Evolutionary conservation across 2,797 vertebrate species (phyloP).

Genomic region (Limosa lapponica): DNA sequence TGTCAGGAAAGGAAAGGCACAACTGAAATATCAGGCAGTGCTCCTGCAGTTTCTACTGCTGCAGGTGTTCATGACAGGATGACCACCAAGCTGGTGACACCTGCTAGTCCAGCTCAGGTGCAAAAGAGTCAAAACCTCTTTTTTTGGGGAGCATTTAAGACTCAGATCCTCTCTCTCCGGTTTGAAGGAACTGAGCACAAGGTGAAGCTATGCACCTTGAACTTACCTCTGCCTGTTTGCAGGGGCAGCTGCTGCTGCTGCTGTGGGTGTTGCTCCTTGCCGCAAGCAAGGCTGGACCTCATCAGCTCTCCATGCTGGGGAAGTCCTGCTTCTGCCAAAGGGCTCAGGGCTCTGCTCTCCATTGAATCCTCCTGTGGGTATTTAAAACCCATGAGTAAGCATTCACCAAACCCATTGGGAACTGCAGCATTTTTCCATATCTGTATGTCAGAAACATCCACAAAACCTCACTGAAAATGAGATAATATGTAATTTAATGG

Average conservation of each 20-base stretch:
- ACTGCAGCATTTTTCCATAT: slow-evolving; percentile 13
- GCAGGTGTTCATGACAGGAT: not conserved
- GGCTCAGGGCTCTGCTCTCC: not conserved
- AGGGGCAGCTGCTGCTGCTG: not conserved
- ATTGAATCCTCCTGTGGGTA: not conserved
- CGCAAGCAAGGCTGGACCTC: not conserved
- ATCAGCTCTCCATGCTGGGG: rapidly evolving
- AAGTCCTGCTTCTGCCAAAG: not conserved
- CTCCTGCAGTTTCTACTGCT: not conserved
- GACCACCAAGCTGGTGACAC: not conserved
- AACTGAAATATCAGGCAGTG: not conserved
- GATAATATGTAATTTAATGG: slow-evolving; percentile 66
- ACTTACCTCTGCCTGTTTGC: not conserved
- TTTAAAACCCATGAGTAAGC: not conserved
- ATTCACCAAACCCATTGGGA: not conserved
- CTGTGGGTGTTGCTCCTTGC: not conserved
- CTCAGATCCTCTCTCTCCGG: not conserved
- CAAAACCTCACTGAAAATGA: slow-evolving; percentile 71
- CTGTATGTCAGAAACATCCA: slow-evolving; percentile 41
- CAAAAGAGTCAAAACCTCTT: not conserved
- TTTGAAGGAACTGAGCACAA: not conserved
- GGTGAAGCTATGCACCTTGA: not conserved
- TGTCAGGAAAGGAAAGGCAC: not conserved
- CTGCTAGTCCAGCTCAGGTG: not conserved
- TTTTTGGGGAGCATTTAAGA: not conserved